These are phyloP conservation scores for Psilanteris sp. DNA, from an alignment of 1,140 invertebrate species.

Conservation along the genomic window DNA sequence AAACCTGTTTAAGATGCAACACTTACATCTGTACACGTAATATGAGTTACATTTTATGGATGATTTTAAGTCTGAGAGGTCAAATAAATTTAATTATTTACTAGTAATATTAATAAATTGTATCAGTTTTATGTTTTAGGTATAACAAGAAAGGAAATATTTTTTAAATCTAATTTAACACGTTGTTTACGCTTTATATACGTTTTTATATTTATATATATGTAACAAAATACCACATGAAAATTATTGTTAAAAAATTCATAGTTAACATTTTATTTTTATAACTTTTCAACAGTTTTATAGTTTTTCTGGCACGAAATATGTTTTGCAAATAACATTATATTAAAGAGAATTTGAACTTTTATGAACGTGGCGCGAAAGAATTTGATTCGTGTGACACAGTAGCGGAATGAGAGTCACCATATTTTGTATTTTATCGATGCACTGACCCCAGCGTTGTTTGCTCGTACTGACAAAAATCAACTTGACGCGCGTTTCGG, in stretches of 20 bases:
- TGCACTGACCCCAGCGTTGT: constrained; percentile 53
- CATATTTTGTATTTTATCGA: constrained; percentile 59
- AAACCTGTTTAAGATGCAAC: constrained; percentile 12
- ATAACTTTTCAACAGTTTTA: constrained; percentile 8
- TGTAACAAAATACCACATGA: too few relatives aligned
- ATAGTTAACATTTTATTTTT: constrained; percentile 19
- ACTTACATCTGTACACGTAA: too few relatives aligned
- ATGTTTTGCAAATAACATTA: constrained; percentile 43
- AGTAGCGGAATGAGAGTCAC: constrained; percentile 50
- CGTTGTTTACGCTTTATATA: too few relatives aligned
- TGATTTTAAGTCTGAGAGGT: too few relatives aligned
- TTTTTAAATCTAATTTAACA: too few relatives aligned
- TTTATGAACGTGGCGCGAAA: constrained; percentile 43
- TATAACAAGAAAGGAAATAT: too few relatives aligned
- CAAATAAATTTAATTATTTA: too few relatives aligned
- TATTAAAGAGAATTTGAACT: constrained; percentile 47
- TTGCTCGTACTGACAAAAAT: constrained; percentile 55
- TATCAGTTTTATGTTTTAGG: too few relatives aligned
- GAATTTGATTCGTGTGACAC: constrained; percentile 53
- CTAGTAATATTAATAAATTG: too few relatives aligned
- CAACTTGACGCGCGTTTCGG: constrained; percentile 54
- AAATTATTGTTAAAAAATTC: too few relatives aligned
- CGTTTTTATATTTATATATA: too few relatives aligned
- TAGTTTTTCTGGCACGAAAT: constrained; percentile 27
- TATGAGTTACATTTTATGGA: too few relatives aligned